A percentile compares a stretch with the other conserved stretches of the same genome.
These are phyloP conservation scores for Panopea generosa DNA, from an alignment of 2,888 invertebrate species.

Conservation along the genomic window DNA sequence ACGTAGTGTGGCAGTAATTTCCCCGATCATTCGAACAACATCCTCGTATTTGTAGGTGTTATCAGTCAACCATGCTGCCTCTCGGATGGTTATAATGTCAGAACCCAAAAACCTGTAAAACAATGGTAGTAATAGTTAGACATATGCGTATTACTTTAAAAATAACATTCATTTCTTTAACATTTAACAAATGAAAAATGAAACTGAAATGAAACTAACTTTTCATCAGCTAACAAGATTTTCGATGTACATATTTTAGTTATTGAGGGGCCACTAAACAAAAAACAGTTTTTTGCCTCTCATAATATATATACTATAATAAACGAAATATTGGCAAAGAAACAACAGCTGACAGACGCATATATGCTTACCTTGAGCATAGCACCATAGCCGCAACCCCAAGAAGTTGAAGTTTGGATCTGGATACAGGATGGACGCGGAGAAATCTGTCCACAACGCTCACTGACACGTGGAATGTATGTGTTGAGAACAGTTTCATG, in stretches of 20 bases:
- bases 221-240: no score
- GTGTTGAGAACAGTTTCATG: constrained; percentile 83
- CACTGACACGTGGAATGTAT: constrained; percentile 81
- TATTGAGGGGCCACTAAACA: no score
- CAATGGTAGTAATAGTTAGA: no score
- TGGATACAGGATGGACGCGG: constrained; percentile 70
- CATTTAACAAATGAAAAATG: no score
- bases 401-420: constrained; percentile 81
- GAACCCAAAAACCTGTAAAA: constrained; percentile 80
- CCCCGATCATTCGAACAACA: constrained; percentile 84
- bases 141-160: no score
- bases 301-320: no score
- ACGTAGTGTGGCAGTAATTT: constrained; percentile 80
- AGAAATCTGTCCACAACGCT: constrained; percentile 82
- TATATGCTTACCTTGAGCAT: constrained; percentile 82
- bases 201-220: no score
- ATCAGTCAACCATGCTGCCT: constrained; percentile 84
- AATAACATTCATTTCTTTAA: no score
- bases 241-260: no score
- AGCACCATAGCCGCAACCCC: constrained; percentile 84
- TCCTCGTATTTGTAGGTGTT: constrained; percentile 84
- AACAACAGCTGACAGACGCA: no score
- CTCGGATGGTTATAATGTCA: constrained; percentile 83
- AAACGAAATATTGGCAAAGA: no score
- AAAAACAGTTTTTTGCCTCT: no score